Conservation (phyloP, 2,113 vertebrate species). For the Vanacampus margaritifer region DNA sequence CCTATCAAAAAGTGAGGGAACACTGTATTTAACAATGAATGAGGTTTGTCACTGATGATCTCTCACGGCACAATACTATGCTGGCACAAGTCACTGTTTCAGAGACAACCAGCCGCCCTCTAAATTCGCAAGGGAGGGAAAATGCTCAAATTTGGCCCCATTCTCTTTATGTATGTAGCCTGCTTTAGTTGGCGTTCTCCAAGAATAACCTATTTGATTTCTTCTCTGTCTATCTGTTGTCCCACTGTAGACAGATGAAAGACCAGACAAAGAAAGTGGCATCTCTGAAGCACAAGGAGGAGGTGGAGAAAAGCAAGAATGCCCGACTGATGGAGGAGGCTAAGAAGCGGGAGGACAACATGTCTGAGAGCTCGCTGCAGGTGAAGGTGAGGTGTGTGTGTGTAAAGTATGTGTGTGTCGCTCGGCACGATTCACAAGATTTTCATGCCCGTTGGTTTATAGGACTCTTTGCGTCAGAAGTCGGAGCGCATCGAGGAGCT, state of each 20-base stretch:
- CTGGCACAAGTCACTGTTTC: too few species aligned
- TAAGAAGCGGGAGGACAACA: conserved; percentile 86
- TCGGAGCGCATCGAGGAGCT: conserved; percentile 96
- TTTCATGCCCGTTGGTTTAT: conserved; percentile 19
- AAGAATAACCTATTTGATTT: background rate
- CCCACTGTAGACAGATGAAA: conserved; percentile 84
- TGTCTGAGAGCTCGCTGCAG: conserved; percentile 89
- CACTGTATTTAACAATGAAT: too few species aligned
- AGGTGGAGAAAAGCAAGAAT: conserved; percentile 93
- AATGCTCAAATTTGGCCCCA: background rate
- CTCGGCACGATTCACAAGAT: background rate
- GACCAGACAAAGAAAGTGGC: conserved; percentile 95
- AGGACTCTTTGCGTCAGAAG: conserved; percentile 93
- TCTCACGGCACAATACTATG: too few species aligned
- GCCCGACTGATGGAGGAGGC: conserved; percentile 91
- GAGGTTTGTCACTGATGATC: too few species aligned
- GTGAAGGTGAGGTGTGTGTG: conserved; percentile 78
- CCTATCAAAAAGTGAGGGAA: too few species aligned
- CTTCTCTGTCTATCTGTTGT: conserved; percentile 8
- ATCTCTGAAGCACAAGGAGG: conserved; percentile 95
- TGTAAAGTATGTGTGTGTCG: too few species aligned
- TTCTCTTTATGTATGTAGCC: background rate
- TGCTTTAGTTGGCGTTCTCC: background rate
- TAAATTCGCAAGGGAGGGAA: background rate
- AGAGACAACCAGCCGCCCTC: too few species aligned